phyloP scores from a whole-genome alignment of 2,797 vertebrate genomes.

The Rhadinocentrus ornatus region DNA sequence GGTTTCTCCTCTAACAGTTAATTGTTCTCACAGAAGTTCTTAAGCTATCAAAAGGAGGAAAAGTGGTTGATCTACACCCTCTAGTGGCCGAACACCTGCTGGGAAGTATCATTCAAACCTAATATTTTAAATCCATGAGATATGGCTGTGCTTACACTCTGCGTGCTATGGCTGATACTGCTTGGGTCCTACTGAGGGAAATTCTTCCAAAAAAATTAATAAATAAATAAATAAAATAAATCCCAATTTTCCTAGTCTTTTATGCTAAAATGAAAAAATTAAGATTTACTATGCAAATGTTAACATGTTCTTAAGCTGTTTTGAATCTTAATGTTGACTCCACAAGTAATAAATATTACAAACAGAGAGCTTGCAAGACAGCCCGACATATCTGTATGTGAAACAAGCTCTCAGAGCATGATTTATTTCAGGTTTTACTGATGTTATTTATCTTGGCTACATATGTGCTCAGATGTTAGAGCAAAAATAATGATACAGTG shows the following conservation, averaged over 20 bases:
- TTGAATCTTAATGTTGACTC: not conserved
- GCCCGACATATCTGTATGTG: conserved; percentile 5
- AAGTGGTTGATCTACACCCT: conserved; percentile 22
- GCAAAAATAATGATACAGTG: not conserved
- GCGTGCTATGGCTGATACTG: not conserved
- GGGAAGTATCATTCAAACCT: not conserved
- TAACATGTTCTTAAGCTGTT: not conserved
- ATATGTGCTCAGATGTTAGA: not conserved
- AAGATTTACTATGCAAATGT: not conserved
- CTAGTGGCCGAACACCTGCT: conserved; percentile 42
- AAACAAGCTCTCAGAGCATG: conserved; percentile 1
- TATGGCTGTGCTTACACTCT: not conserved
- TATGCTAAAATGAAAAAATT: not conserved
- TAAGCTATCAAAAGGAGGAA: not conserved
- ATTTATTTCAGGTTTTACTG: conserved; percentile 23
- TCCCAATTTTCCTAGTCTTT: not conserved
- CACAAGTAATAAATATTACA: not conserved
- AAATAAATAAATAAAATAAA: not conserved
- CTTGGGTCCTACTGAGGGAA: not conserved
- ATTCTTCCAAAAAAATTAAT: not conserved
- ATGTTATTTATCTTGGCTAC: conserved; percentile 28
- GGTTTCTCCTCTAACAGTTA: conserved; percentile 5
- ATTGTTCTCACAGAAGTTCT: conserved; percentile 12
- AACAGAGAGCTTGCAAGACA: conserved; percentile 4
- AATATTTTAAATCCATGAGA: not conserved